Percentiles rank a stretch among this genome's conserved stretches.
Conservation (phyloP, 1,140 invertebrate species). For the Schlechtendalia chinensis region DNA sequence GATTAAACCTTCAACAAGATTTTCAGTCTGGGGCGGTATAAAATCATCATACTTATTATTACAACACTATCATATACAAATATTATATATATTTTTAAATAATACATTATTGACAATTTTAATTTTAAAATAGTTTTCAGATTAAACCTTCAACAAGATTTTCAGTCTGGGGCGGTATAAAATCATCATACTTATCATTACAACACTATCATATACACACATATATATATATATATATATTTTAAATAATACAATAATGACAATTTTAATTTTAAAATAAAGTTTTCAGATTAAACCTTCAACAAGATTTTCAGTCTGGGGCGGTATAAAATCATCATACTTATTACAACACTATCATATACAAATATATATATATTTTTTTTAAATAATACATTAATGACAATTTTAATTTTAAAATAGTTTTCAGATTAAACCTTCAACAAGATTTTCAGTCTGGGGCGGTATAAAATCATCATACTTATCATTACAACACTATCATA, state of each 20-base stretch:
- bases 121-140: too few species aligned
- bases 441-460: slow-evolving; percentile 33
- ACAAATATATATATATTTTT: background rate
- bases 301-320: slow-evolving; percentile 38
- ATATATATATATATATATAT: background rate
- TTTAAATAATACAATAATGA: too few species aligned
- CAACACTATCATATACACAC: background rate
- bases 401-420: too few species aligned
- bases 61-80: background rate
- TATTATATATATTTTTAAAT: background rate
- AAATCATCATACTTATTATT: background rate
- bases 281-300: slow-evolving; percentile 42
- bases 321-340: slow-evolving; percentile 32
- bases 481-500: background rate
- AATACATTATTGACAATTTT: too few species aligned
- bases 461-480: slow-evolving; percentile 29
- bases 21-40: slow-evolving; percentile 43
- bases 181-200: too few species aligned
- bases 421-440: slow-evolving; percentile 33
- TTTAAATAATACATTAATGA: too few species aligned
- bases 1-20: slow-evolving; percentile 38
- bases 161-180: slow-evolving; percentile 33
- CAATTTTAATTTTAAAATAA: too few species aligned
- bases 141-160: slow-evolving; percentile 28
- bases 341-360: background rate